Evolutionary conservation across 2,888 invertebrate genomes (phyloP), one percentile per base, ranked within the genome.

Genomic region (Bimastos eiseni): DNA sequence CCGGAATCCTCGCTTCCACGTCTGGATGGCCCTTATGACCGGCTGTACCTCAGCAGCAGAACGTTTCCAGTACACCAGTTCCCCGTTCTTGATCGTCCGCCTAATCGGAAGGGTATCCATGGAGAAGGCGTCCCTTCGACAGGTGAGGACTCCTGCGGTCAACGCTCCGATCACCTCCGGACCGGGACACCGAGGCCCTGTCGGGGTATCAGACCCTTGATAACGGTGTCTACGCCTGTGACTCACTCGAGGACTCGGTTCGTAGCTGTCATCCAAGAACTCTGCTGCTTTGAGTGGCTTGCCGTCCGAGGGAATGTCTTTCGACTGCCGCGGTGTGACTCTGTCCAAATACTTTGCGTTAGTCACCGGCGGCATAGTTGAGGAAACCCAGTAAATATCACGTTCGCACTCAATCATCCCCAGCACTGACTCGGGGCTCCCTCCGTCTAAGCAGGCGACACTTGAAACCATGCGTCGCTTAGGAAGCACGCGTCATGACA

Each of bases 11-110:
- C 86, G 86, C 37, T 86, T 86, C 86, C 86, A 86, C 86, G 86
- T 24, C 86, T 37, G 86, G 86, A 86, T 86, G 36, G 86, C 86
- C 24, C 86, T 34, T 19, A 86, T 86, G 86, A 86, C 86, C 86
- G 86, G 86, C 17, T 86, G 13, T 1, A 86, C 86, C 37, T 86
- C 86, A 34, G 21, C 24, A 19, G 86, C 86, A 13, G 86, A 86
- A 0, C 86, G 34, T 24, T 86, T 86, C 86, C 86, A 86, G 86
- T 86, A 86, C 21, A 86, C 86, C 86, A 86, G 86, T 24, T 86
- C 86, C 2, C 86, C 86, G 86, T 86, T 86, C 86, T 37, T 86
- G 17, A 86, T 24, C 13, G 37, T 11, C 0, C 86, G 86, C 19
- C 36, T 86, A 34, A 37, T 86, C 21, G 86, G 86, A 34, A 86